Base-by-base conservation (phyloP, 2,797 vertebrate species). In the Enteromius afrohamiltoni region DNA sequence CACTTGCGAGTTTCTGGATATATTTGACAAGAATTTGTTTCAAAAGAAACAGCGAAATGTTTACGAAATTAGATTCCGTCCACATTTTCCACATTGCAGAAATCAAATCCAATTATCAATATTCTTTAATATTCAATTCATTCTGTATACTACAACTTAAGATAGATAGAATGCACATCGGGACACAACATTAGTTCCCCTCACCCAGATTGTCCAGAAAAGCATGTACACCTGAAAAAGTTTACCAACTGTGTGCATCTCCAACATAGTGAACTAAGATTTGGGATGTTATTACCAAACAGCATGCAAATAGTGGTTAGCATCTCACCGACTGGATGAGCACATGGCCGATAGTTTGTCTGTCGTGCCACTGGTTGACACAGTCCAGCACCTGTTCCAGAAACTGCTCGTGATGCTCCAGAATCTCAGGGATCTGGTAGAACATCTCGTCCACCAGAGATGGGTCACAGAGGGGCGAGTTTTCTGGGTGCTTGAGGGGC, bases 381-480 rank as follows among this genome's bases (percentile, higher is more conserved):
- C 97, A 98, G 87, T 94, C 91, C 0, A 94, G 88, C 82, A 99
- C 95, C 88, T 97, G 96, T 91, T 99, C 97, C 92, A 99, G 92
- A 89, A 99, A 99, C 90, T 96, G 94, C 88, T 99, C 97, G 0
- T 99, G 98, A 91, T 99, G 97, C 88, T 98, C 97, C 92, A 99
- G 92, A 87, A 99, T 96, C 93, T 99, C 98, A 0, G 98, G 98
- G 90, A 99, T 98, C 93, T 99, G 98, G 91, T 96, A 96, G 1
- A 99, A 99, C 95, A 99, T 99, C 94, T 99, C 98, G 0, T 99
- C 98, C 90, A 99, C 98, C 90, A 99, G 94, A 0, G 96, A 95
- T 0, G 97, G 97, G 90, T 99, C 98, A 0, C 97, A 97, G 6
- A 99, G 94, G 87, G 95, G 86, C 0, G 96, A 94, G 37, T 97